These are phyloP conservation scores for Octodon degus DNA, from an alignment of 2,113 vertebrate genomes.

Conservation along the genomic window DNA sequence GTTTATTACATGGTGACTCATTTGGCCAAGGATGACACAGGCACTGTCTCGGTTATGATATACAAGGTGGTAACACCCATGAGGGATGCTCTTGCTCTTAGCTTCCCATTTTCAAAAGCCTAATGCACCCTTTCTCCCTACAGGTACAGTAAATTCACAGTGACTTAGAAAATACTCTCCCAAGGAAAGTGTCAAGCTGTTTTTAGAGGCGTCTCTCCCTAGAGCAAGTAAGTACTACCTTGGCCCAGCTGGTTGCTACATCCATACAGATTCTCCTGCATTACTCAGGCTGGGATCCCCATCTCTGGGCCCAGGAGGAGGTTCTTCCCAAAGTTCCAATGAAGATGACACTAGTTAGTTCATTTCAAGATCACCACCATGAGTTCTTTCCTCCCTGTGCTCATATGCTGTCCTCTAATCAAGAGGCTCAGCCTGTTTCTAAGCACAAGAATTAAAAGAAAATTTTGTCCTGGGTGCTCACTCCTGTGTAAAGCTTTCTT, in stretches of 20 bases:
- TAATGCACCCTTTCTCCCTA: slow-evolving; percentile 69
- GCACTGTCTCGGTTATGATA: neutral
- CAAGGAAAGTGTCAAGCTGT: slow-evolving; percentile 36
- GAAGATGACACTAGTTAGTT: neutral
- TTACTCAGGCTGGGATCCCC: too few relatives aligned
- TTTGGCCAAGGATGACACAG: slow-evolving; percentile 46
- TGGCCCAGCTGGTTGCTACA: neutral
- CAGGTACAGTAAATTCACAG: slow-evolving; percentile 61
- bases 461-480: neutral
- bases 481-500: neutral
- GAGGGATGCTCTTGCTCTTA: slow-evolving; percentile 73
- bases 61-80: slow-evolving; percentile 62
- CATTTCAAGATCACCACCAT: neutral
- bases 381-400: neutral
- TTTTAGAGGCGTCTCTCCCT: neutral
- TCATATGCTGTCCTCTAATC: neutral
- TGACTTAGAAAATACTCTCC: slow-evolving; percentile 67
- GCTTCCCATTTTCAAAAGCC: slow-evolving; percentile 64
- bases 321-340: neutral
- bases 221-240: neutral
- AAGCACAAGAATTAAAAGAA: neutral
- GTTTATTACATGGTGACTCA: slow-evolving; percentile 76
- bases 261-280: neutral
- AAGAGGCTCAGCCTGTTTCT: neutral
- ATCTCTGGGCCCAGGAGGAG: neutral